These are phyloP conservation scores for Toxonevra muliebris DNA, from an alignment of 2,888 invertebrate genomes.

Conservation along the genomic window DNA sequence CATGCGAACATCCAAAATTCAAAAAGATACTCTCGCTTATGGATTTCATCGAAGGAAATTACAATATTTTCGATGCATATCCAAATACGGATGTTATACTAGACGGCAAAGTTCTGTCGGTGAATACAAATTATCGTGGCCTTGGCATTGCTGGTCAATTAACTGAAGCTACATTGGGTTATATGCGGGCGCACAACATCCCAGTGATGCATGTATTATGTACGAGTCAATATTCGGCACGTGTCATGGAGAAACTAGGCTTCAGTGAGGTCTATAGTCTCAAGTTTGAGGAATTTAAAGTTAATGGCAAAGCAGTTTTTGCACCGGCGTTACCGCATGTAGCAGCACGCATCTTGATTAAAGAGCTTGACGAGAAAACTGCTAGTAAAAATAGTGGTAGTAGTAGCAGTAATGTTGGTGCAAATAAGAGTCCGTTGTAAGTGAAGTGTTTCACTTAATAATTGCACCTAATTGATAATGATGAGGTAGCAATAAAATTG, in stretches of 20 bases:
- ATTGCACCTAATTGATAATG: too few relatives aligned
- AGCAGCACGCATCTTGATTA: conserved; percentile 70
- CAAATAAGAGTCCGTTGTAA: too few relatives aligned
- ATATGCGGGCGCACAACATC: conserved; percentile 60
- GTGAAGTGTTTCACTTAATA: too few relatives aligned
- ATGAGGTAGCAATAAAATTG: too few relatives aligned
- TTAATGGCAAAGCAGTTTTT: conserved; percentile 72
- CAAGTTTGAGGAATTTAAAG: conserved; percentile 72
- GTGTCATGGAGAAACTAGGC: conserved; percentile 75
- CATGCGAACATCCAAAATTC: conserved; percentile 67
- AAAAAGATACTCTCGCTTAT: conserved; percentile 67
- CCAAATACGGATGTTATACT: conserved; percentile 60
- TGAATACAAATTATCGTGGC: conserved; percentile 62
- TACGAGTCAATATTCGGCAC: conserved; percentile 79
- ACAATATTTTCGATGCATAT: conserved; percentile 65
- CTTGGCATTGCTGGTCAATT: conserved; percentile 63
- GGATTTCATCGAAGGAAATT: conserved; percentile 65
- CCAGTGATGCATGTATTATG: conserved; percentile 76
- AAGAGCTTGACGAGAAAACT: conserved; percentile 57
- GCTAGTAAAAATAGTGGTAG: too few relatives aligned
- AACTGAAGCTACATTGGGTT: conserved; percentile 59
- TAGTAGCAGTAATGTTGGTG: too few relatives aligned
- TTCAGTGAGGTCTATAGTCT: conserved; percentile 75
- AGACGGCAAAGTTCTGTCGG: conserved; percentile 64
- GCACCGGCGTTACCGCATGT: conserved; percentile 74